Percentiles rank a stretch among this genome's conserved stretches.
These are phyloP conservation scores for Zaprionus ornatus DNA, from an alignment of 1,140 invertebrate genomes.

Conservation along the genomic window DNA sequence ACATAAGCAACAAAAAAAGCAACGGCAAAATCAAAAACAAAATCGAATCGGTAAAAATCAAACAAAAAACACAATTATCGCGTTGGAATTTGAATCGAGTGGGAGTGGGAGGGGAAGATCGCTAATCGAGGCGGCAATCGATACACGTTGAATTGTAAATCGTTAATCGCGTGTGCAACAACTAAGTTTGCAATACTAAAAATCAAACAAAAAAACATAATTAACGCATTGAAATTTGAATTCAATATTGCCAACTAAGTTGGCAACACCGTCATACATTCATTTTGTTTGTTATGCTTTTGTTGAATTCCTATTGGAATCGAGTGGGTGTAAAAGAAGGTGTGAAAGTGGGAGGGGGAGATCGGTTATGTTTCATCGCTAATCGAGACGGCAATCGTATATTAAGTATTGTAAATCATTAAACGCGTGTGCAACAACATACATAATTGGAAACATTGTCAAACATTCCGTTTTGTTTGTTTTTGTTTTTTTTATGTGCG, in stretches of 20 bases:
- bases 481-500: background rate
- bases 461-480: constrained; percentile 7
- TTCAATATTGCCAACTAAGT: no score
- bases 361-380: background rate
- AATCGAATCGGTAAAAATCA: background rate
- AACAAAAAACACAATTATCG: constrained; percentile 10
- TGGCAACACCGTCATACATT: no score
- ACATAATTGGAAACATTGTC: constrained; percentile 4
- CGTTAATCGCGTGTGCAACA: background rate
- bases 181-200: background rate
- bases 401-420: background rate
- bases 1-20: background rate
- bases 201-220: constrained; percentile 2
- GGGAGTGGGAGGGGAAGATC: constrained; percentile 3
- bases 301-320: background rate
- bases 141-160: background rate
- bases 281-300: no score
- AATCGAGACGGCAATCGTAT: background rate
- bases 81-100: constrained; percentile 8
- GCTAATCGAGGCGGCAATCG: constrained; percentile 4
- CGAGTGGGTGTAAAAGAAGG: background rate
- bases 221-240: no score
- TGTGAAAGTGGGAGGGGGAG: background rate
- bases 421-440: background rate
- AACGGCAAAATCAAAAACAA: constrained; percentile 5